Base-by-base conservation (phyloP, 2,797 vertebrate genomes). In the Loris lydekkerianus region DNA sequence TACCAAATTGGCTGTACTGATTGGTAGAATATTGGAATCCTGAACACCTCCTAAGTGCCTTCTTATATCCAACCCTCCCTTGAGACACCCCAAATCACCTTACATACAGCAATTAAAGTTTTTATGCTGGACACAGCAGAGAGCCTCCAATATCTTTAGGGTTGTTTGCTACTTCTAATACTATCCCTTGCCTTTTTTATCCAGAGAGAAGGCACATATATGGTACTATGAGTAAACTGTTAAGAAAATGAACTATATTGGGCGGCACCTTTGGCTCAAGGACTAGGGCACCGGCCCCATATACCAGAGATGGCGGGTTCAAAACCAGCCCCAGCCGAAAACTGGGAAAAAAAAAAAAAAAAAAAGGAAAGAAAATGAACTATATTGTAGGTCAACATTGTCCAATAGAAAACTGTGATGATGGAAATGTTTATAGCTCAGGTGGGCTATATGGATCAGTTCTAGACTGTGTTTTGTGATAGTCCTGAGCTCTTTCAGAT, bases 121-220 rank as follows among this genome's bases (percentile, higher is more conserved):
- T 93, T 84, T 91, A 60, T 86, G 29, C 85, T 37, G 37, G 87
- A 37, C 76, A 60, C 20, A 77, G 67, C 46, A n/a, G 92, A 89
- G 20, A 63, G 17, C 23, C 70, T 95, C 14, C 37, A 86, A 70
- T 75, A 21, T 40, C 88, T 86, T 94, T 81, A 58, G 40, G 56
- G n/a, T 80, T 86, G 88, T 83, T 89, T 78, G 58, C n/a, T 95
- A 58, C 92, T 95, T 94, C 94, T 96, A 96, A 69, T 91, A 91
- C 83, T 20, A 89, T 15, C 40, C 70, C 40, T 72, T 86, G 80
- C 37, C 77, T 85, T 43, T 40, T 77, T 13, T 61, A 61, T 61
- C 56, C 60, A 76, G 10, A 87, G 53, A 75, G 67, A 63, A 93
- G 58, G 49, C 78, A 67, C n/a, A 25, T 46, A 3, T 25, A 25